Evolutionary conservation across 2,113 vertebrate genomes (phyloP), one percentile per base, ranked within the genome.

Genomic region (Oreotragus oreotragus): DNA sequence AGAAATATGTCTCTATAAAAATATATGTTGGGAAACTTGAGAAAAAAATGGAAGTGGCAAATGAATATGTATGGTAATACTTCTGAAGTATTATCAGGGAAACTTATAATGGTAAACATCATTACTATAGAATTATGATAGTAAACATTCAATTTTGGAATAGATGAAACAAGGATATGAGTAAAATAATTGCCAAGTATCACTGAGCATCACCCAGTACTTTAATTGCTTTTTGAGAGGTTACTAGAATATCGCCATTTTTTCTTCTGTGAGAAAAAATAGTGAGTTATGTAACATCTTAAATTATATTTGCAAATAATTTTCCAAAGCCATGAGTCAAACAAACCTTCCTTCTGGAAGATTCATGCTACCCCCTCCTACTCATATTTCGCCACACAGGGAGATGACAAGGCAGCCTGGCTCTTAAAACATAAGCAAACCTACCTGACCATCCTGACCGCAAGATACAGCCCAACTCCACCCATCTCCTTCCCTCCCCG

Each of bases 1-100:
- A 60, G 58, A 66, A n/a, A 51, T 94, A 81, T 55, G n/a, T 10
- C 19, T 83, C 70, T 84, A n/a, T 76, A 66, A 84, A 73, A 97
- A 45, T 33, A 73, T 43, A 62, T 19, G 19, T 47, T 58, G 49
- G 25, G 33, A 83, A 79, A 60, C 17, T 60, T 58, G 7, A 57
- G n/a, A 21, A 92, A 94, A 92, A 96, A 76, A 45, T 70, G 43
- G 2, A 66, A 19, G 11, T 87, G 27, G 28, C 83, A 88, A 58
- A 60, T 70, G 15, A 64, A 81, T 85, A 49, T n/a, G 27, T 30
- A 17, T 57, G n/a, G 33, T 23, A 47, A 30, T 83, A 15, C 28
- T 39, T n/a, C 23, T 66, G 70, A 90, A 55, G 45, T 36, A 73
- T 21, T 15, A 80, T 84, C 45, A 85, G 0, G 33, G 84, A 88